Conservation (phyloP, 2,797 vertebrate genomes). For the Phylloscopus collybita region DNA sequence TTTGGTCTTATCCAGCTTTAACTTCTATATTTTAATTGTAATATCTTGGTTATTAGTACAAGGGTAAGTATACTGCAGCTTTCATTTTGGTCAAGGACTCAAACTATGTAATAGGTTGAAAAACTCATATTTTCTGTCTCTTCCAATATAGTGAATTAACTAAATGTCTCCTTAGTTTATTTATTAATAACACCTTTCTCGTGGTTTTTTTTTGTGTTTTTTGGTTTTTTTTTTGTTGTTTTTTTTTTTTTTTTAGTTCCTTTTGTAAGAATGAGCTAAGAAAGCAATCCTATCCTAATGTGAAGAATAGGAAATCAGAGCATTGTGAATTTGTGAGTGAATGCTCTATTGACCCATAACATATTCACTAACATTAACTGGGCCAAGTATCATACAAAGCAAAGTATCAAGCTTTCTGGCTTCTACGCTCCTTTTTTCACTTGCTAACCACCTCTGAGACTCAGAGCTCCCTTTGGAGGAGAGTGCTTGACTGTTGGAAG, state of each 20-base stretch:
- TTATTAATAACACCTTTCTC: not conserved
- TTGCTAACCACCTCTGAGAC: not conserved
- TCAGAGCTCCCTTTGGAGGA: not conserved
- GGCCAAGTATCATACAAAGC: conserved; percentile 11
- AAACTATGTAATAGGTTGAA: not conserved
- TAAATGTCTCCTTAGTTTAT: not conserved
- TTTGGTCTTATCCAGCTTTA: not conserved
- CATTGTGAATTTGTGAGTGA: not conserved
- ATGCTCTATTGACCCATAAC: not conserved
- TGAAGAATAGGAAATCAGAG: not conserved
- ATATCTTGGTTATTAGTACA: not conserved
- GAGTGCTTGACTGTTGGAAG: not conserved
- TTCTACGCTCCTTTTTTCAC: not conserved
- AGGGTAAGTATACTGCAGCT: not conserved
- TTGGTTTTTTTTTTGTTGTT: too few relatives aligned
- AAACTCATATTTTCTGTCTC: not conserved
- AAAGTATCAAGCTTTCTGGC: not conserved
- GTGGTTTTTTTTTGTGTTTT: too few relatives aligned
- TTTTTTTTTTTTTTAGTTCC: fast-evolving
- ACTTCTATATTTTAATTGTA: not conserved
- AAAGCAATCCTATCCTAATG: not conserved
- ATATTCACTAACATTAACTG: not conserved
- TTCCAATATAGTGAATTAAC: not conserved
- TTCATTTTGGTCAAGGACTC: not conserved
- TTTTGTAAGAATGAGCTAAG: not conserved